Percentiles rank a stretch among this genome's conserved stretches.
phyloP scores from a whole-genome alignment of 2,888 invertebrate species.

The Trissoscelio sp. region DNA sequence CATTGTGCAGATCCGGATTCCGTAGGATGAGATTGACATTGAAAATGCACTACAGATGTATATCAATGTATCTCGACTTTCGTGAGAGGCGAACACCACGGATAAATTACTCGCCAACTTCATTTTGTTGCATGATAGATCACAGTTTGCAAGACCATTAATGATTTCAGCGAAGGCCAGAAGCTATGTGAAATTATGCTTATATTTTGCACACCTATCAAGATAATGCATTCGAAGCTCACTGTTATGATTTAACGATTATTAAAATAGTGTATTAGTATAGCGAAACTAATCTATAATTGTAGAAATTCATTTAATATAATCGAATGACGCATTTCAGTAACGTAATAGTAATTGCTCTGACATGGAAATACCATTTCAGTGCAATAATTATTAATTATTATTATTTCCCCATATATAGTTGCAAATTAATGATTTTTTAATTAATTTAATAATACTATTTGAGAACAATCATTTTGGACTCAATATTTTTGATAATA shows the following conservation, averaged over 20 bases:
- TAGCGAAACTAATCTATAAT: slow-evolving; percentile 47
- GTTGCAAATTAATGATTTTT: no score
- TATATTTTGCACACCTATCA: slow-evolving; percentile 16
- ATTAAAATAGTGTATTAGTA: slow-evolving; percentile 23
- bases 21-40: slow-evolving; percentile 63
- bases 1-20: slow-evolving; percentile 62
- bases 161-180: slow-evolving; percentile 48
- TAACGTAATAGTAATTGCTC: no score
- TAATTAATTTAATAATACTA: no score
- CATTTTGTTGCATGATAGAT: slow-evolving; percentile 45
- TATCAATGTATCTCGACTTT: slow-evolving; percentile 43
- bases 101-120: slow-evolving; percentile 44
- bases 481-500: no score
- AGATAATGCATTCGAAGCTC: not conserved
- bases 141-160: slow-evolving; percentile 42
- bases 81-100: slow-evolving; percentile 52
- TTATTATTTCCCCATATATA: no score
- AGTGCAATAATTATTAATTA: no score
- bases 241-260: slow-evolving; percentile 19
- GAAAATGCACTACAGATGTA: slow-evolving; percentile 54
- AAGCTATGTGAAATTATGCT: slow-evolving; percentile 28
- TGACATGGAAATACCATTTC: no score
- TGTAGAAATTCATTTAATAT: slow-evolving; percentile 28
- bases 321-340: slow-evolving; percentile 6
- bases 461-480: no score